Evolutionary conservation across 2,797 vertebrate species (phyloP).

Genomic region (Zenarchopterus dispar): DNA sequence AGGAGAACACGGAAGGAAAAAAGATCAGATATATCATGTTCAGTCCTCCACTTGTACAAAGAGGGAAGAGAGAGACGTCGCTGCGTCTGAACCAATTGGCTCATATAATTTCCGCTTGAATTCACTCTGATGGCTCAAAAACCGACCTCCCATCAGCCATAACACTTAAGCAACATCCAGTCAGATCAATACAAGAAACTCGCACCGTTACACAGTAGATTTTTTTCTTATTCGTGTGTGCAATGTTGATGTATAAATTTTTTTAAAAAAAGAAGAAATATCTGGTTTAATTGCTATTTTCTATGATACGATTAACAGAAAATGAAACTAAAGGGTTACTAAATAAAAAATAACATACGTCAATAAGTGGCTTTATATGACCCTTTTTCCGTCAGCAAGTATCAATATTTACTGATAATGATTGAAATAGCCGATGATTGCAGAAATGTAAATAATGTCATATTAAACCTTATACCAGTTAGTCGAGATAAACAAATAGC

Average conservation of each 20-base stretch:
- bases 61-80: constrained; percentile 17
- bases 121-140: constrained; percentile 49
- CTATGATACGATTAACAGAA: too few species aligned
- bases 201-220: too few species aligned
- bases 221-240: too few species aligned
- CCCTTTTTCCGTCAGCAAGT: background rate
- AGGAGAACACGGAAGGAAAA: constrained; percentile 16
- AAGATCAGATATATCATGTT: constrained; percentile 26
- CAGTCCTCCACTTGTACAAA: constrained; percentile 33
- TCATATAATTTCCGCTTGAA: constrained; percentile 72
- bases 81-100: constrained; percentile 23
- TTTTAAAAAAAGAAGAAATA: too few species aligned
- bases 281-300: too few species aligned
- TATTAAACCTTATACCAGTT: background rate
- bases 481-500: background rate
- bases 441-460: background rate
- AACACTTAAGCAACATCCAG: constrained; percentile 38
- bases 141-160: constrained; percentile 15
- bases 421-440: too few species aligned
- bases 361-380: background rate
- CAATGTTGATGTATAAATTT: too few species aligned
- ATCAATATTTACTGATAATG: too few species aligned
- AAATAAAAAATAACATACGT: background rate
- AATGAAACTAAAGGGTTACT: background rate
- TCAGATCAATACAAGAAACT: constrained; percentile 2